Conservation (phyloP, 1,140 invertebrate species). For the Babylonia areolata region DNA sequence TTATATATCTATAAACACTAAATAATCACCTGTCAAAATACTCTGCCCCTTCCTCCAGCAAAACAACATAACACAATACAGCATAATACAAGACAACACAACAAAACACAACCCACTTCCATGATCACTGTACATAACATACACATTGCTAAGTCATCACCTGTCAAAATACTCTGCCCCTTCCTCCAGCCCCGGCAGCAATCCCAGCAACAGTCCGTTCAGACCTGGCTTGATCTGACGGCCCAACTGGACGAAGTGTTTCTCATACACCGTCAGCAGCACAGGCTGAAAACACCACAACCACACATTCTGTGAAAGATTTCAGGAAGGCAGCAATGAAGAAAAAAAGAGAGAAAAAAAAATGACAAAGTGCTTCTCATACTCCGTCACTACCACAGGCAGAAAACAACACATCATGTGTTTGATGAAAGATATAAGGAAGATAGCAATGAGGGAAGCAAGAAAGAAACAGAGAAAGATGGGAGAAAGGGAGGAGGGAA, state of each 20-base stretch:
- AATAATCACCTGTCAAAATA: conserved; percentile 92
- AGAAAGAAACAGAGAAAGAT: neutral
- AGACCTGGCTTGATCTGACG: conserved; percentile 88
- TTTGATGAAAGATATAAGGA: too few relatives aligned
- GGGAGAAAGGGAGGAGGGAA: neutral
- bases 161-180: conserved; percentile 93
- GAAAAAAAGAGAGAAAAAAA: too few relatives aligned
- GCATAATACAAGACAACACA: too few relatives aligned
- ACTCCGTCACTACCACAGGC: conserved; percentile 88
- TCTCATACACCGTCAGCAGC: conserved; percentile 92
- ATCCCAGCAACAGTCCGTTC: conserved; percentile 91
- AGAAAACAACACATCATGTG: conserved; percentile 64
- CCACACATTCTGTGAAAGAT: too few relatives aligned
- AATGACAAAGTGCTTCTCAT: conserved; percentile 95
- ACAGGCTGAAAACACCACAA: conserved; percentile 78
- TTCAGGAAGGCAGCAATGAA: too few relatives aligned
- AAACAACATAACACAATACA: too few relatives aligned
- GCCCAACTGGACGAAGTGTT: conserved; percentile 91
- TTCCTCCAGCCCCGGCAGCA: conserved; percentile 92
- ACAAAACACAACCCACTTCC: too few relatives aligned
- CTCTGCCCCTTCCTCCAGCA: conserved; percentile 93
- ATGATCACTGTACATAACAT: too few relatives aligned
- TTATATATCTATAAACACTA: too few relatives aligned
- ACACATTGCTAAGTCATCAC: too few relatives aligned
- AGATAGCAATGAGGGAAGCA: too few relatives aligned